A percentile compares a stretch with the other conserved stretches of the same genome.
These are phyloP conservation scores for Papilio gigon DNA, from an alignment of 2,888 invertebrate genomes.

Conservation along the genomic window DNA sequence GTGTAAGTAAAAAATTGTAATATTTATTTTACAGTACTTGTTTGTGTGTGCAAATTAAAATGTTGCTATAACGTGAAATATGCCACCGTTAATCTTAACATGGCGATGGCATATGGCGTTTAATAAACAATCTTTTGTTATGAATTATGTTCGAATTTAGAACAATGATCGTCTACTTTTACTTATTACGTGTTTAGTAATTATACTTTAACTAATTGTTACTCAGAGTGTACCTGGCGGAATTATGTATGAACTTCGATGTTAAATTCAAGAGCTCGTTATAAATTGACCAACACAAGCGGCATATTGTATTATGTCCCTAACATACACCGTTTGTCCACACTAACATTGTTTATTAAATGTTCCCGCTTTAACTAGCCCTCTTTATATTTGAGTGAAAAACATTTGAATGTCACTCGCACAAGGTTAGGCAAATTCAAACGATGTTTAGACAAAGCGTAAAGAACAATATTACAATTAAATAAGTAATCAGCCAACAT, in stretches of 20 bases:
- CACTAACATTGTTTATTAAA: slow-evolving; percentile 25
- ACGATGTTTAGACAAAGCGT: too few species aligned
- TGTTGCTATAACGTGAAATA: too few species aligned
- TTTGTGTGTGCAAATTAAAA: too few species aligned
- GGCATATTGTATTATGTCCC: slow-evolving; percentile 9
- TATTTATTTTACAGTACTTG: too few species aligned
- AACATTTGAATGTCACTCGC: not conserved
- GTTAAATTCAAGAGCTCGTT: slow-evolving; percentile 19
- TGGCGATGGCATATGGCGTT: too few species aligned
- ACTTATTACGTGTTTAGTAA: not conserved
- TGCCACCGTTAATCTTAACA: too few species aligned
- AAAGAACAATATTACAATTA: too few species aligned
- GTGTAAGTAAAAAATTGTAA: too few species aligned
- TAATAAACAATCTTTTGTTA: too few species aligned
- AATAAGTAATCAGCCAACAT: too few species aligned
- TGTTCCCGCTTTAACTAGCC: not conserved
- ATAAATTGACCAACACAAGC: slow-evolving; percentile 26
- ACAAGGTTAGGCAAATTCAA: not conserved
- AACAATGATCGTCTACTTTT: too few species aligned
- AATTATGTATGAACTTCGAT: slow-evolving; percentile 4
- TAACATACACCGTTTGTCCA: slow-evolving; percentile 1
- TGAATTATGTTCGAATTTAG: too few species aligned
- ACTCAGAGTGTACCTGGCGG: not conserved
- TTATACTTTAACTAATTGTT: not conserved
- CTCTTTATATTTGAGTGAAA: slow-evolving; percentile 7